phyloP scores from a whole-genome alignment of 2,888 invertebrate genomes.

The Conistra vaccinii region DNA sequence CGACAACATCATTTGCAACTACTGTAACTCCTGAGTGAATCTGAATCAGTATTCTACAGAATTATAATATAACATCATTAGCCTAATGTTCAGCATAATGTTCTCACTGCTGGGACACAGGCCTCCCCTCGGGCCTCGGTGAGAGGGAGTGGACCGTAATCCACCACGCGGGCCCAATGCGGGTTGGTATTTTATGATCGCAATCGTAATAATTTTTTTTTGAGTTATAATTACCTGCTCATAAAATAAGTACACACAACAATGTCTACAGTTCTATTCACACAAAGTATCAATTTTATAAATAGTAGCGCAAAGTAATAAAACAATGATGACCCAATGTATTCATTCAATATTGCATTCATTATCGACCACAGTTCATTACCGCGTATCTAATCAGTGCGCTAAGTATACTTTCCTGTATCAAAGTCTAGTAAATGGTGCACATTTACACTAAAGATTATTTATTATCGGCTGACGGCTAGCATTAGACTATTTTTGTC shows the following conservation, averaged over 20 bases:
- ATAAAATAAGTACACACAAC: too few species aligned
- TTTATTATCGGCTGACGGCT: too few species aligned
- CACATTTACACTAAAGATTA: neutral
- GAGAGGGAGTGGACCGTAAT: neutral
- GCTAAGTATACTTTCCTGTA: neutral
- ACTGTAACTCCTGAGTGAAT: neutral
- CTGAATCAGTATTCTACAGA: neutral
- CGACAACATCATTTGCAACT: neutral
- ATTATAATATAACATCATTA: neutral
- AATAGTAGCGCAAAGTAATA: neutral
- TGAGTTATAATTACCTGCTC: neutral
- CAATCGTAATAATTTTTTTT: neutral
- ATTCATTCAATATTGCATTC: constrained; percentile 8
- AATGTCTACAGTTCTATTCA: too few species aligned
- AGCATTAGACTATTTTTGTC: neutral
- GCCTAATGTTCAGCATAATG: neutral
- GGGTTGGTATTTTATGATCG: neutral
- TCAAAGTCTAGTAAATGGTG: constrained; percentile 2
- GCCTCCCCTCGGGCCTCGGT: neutral
- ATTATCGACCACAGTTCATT: constrained; percentile 13
- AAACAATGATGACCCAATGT: neutral
- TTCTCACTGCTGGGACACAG: neutral
- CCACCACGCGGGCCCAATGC: neutral
- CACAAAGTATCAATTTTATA: neutral
- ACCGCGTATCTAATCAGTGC: constrained; percentile 19